phyloP scores from a whole-genome alignment of 1,140 invertebrate species.

The Delia radicum region DNA sequence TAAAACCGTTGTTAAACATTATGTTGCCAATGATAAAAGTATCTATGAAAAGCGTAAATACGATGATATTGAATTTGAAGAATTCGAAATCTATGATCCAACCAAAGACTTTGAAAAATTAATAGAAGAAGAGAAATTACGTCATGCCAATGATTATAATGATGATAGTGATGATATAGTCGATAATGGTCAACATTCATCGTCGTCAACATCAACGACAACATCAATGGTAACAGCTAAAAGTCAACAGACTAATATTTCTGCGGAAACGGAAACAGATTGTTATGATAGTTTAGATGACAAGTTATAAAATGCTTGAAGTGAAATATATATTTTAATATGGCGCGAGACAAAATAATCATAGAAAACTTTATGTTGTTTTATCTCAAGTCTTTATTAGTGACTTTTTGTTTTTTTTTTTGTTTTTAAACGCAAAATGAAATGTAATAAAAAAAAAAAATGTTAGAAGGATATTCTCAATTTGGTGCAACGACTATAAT shows the following conservation, averaged over 20 bases:
- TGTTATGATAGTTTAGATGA: constrained; percentile 51
- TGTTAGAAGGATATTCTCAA: neutral
- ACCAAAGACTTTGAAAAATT: constrained; percentile 36
- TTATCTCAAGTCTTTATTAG: neutral
- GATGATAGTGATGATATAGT: neutral
- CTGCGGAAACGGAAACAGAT: constrained; percentile 35
- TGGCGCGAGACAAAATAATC: neutral
- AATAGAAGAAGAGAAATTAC: constrained; percentile 26
- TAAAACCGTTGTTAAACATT: constrained; percentile 49
- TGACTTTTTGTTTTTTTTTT: neutral
- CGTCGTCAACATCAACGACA: neutral
- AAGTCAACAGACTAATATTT: constrained; percentile 21
- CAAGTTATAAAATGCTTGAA: constrained; percentile 35
- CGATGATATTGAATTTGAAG: constrained; percentile 80
- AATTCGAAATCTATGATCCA: constrained; percentile 67
- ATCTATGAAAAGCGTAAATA: constrained; percentile 62
- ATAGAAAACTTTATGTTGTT: neutral
- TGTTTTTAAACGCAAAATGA: neutral
- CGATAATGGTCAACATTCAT: neutral
- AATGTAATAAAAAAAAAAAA: neutral
- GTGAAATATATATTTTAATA: neutral
- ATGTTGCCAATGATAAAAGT: constrained; percentile 57
- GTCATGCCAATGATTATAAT: no score
- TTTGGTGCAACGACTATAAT: neutral
- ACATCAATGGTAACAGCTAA: constrained; percentile 18